phyloP scores from a whole-genome alignment of 2,888 invertebrate genomes.

The Cyclophora albipunctata region DNA sequence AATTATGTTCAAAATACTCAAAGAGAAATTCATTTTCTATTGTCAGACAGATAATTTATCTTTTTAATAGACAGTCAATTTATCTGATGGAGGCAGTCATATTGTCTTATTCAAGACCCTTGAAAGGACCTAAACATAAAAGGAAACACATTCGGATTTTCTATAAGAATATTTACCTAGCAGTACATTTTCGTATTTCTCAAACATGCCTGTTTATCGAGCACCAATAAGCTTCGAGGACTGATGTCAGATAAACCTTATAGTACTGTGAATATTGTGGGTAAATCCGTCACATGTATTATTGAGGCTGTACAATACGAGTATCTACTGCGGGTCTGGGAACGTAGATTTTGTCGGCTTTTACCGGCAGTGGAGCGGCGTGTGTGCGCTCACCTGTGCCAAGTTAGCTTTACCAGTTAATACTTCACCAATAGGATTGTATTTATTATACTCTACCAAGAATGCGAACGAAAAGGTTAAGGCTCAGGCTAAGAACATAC shows the following conservation, averaged over 20 bases:
- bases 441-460: slow-evolving; percentile 3
- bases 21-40: too few species aligned
- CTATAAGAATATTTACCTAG: neutral
- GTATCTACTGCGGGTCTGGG: slow-evolving; percentile 9
- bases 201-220: neutral
- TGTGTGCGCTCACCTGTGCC: slow-evolving; percentile 23
- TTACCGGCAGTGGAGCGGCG: slow-evolving; percentile 8
- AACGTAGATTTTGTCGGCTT: slow-evolving; percentile 19
- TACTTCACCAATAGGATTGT: slow-evolving; percentile 7
- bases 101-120: slow-evolving; percentile 30
- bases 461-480: neutral
- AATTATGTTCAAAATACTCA: too few species aligned
- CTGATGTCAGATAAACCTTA: slow-evolving; percentile 3
- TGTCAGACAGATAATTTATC: too few species aligned
- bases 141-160: neutral
- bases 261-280: slow-evolving; percentile 3
- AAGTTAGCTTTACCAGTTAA: slow-evolving; percentile 18
- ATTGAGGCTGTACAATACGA: too few species aligned
- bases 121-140: slow-evolving; percentile 3
- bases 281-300: slow-evolving; percentile 9
- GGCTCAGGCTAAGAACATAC: neutral
- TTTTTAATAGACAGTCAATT: slow-evolving; percentile 15
- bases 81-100: slow-evolving; percentile 13
- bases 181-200: too few species aligned
- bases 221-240: slow-evolving; percentile 1